Base-by-base conservation (phyloP, 2,113 vertebrate genomes). In the Oxygymnocypris stewartii region DNA sequence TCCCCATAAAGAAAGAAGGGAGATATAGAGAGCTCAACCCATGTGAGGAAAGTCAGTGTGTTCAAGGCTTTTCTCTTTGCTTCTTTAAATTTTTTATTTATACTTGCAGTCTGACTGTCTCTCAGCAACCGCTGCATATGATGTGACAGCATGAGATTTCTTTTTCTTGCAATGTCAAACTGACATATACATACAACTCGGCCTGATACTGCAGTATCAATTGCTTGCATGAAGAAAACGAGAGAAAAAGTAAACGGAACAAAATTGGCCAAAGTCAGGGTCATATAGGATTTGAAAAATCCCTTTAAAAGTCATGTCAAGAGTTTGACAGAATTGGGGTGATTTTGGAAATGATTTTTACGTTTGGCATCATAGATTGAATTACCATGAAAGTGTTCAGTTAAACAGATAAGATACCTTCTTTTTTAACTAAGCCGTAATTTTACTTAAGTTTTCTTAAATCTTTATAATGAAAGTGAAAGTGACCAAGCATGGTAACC, bases 51-150 rank as follows among this genome's bases (percentile, higher is more conserved):
- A 37, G 37, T 80, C 14, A 3, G 16, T 51, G 31, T 85, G 82
- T 87, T 89, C 84, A 42, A 79, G 74, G 73, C 79, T 54, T 77
- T 79, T 82, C 57, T 81, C 61, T 79, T 87, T 86, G 44, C 28
- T n/a, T n/a, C n/a, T n/a, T n/a, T n/a, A n/a, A n/a, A n/a, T n/a
- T n/a, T n/a, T n/a, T n/a, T n/a, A n/a, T n/a, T n/a, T n/a, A n/a
- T n/a, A n/a, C 28, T 80, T 25, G 78, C 77, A 71, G 65, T 75
- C 65, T 31, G 47, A 49, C 82, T 73, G 63, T 85, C 61, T 84
- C 82, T 84, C 86, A 63, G 85, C 78, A 86, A 86, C 79, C 54
- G 16, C 76, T 78, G 84, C 25, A 37, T 79, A 57, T 82, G 87
- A 83, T 84, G 87, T 79, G 80, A 86, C 87, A 35, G 35, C n/a